phyloP scores from a whole-genome alignment of 2,797 vertebrate genomes.

The Chrosomus eos region DNA sequence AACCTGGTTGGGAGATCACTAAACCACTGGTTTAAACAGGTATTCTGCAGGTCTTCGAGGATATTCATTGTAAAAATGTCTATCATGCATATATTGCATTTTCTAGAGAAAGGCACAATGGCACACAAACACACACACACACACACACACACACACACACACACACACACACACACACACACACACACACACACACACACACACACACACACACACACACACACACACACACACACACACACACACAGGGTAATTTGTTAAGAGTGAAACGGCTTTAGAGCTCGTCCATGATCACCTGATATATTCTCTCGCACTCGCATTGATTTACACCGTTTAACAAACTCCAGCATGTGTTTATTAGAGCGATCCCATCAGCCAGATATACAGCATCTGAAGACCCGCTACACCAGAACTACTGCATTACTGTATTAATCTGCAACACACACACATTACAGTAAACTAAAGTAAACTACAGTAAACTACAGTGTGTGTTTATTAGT shows the following conservation, averaged over 20 bases:
- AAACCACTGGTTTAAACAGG: too few relatives aligned
- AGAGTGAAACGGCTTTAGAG: constrained; percentile 43
- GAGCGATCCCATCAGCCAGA: too few relatives aligned
- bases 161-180: too few relatives aligned
- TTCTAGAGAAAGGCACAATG: too few relatives aligned
- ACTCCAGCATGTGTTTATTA: constrained; percentile 35
- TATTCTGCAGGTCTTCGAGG: too few relatives aligned
- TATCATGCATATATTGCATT: too few relatives aligned
- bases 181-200: not conserved
- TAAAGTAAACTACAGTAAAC: constrained; percentile 12
- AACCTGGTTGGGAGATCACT: too few relatives aligned
- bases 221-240: too few relatives aligned
- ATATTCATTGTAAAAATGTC: too few relatives aligned
- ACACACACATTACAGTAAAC: too few relatives aligned
- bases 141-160: not conserved
- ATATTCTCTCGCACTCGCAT: constrained; percentile 34
- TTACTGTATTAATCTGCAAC: constrained; percentile 30
- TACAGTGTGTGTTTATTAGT: too few relatives aligned
- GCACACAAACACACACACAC: not conserved
- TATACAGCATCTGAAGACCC: not conserved
- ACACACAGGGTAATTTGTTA: constrained; percentile 25
- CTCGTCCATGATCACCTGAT: constrained; percentile 34
- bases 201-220: not conserved
- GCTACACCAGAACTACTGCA: not conserved
- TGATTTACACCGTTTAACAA: constrained; percentile 35